phyloP scores from a whole-genome alignment of 2,113 vertebrate species.

The Limnothrissa miodon region DNA sequence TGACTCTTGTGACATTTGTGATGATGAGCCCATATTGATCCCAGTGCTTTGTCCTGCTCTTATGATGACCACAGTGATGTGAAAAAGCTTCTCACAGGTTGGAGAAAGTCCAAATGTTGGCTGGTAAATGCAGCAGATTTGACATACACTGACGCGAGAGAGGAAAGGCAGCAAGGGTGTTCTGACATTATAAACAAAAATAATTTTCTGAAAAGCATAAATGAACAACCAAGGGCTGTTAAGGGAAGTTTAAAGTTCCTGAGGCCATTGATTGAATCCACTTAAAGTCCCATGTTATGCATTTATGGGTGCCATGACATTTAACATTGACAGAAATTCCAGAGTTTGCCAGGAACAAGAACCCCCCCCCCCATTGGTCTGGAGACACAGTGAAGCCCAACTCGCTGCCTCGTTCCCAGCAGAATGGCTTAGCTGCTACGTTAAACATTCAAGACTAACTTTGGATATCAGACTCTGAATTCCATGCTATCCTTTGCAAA shows the following conservation, averaged over 20 bases:
- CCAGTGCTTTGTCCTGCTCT: neutral
- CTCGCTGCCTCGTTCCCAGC: neutral
- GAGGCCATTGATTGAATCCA: neutral
- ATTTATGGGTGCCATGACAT: neutral
- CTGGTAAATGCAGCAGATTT: neutral
- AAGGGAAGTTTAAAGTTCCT: slow-evolving; percentile 13
- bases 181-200: slow-evolving; percentile 16
- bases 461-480: neutral
- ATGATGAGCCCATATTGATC: neutral
- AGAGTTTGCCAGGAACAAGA: neutral
- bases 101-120: neutral
- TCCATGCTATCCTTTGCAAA: neutral
- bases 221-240: neutral
- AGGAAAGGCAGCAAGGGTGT: neutral
- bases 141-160: neutral
- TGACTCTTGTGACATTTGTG: slow-evolving; percentile 11
- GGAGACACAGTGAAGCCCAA: neutral
- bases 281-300: neutral
- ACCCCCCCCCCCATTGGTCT: neutral
- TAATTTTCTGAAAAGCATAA: slow-evolving; percentile 9
- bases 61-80: neutral
- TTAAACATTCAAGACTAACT: neutral
- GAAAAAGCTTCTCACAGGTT: neutral
- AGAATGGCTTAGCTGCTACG: neutral
- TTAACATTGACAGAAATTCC: neutral